A percentile compares a stretch with the other conserved stretches of the same genome.
Conservation (phyloP, 2,797 vertebrate genomes). For the Otolemur crassicaudatus region DNA sequence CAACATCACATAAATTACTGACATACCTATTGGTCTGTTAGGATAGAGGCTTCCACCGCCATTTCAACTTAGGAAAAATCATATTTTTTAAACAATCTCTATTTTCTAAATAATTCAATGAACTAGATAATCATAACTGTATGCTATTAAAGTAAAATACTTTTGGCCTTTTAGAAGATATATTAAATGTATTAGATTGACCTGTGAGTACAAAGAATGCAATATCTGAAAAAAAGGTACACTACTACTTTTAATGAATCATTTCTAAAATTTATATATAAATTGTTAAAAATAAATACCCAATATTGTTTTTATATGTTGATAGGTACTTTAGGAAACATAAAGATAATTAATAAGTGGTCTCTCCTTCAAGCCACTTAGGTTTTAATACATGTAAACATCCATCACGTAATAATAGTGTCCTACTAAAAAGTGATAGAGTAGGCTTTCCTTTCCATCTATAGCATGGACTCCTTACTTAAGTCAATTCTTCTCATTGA, state of each 20-base stretch:
- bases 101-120: neutral
- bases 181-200: neutral
- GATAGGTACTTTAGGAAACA: neutral
- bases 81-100: neutral
- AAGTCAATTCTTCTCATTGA: neutral
- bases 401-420: neutral
- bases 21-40: conserved; percentile 54
- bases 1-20: conserved; percentile 9
- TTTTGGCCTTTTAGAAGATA: neutral
- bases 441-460: neutral
- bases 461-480: neutral
- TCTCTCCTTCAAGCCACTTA: neutral
- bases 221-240: neutral
- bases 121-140: neutral
- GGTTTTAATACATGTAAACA: neutral
- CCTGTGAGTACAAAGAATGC: neutral
- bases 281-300: neutral
- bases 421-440: neutral
- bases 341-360: neutral
- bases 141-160: neutral
- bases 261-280: neutral
- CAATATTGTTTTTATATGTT: neutral
- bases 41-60: neutral
- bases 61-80: neutral
- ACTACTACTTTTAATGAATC: neutral